These are phyloP conservation scores for Drosophila ochracea DNA, from an alignment of 2,888 invertebrate genomes.

Conservation along the genomic window DNA sequence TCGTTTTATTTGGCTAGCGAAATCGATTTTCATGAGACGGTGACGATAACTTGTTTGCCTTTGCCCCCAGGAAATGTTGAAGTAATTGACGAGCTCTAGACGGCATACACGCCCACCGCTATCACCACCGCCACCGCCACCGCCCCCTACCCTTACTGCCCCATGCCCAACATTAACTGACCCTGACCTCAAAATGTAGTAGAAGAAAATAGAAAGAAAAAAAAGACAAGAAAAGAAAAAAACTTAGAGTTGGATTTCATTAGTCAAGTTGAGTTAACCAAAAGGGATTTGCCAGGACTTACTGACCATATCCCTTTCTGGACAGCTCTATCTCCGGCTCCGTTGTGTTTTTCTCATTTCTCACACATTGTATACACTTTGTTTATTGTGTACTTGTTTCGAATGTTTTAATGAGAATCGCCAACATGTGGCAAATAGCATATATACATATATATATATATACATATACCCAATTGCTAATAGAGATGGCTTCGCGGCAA, in stretches of 20 bases:
- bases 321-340: neutral
- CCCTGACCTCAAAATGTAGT: constrained; percentile 52
- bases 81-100: constrained; percentile 64
- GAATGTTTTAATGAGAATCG: constrained; percentile 38
- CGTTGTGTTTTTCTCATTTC: constrained; percentile 13
- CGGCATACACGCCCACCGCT: constrained; percentile 15
- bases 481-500: constrained; percentile 64
- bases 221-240: neutral
- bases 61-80: constrained; percentile 55
- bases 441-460: neutral
- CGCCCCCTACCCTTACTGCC: neutral
- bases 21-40: constrained; percentile 58
- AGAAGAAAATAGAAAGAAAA: neutral
- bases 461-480: constrained; percentile 29
- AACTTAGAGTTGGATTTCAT: constrained; percentile 46
- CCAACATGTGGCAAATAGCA: constrained; percentile 12
- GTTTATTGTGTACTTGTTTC: constrained; percentile 4
- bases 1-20: constrained; percentile 27
- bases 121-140: neutral
- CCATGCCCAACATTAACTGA: constrained; percentile 19
- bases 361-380: constrained; percentile 26
- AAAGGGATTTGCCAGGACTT: constrained; percentile 36
- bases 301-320: constrained; percentile 5
- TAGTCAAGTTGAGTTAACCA: constrained; percentile 42
- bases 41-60: constrained; percentile 60